phyloP scores from a whole-genome alignment of 2,113 vertebrate genomes.

The Anser cygnoides region DNA sequence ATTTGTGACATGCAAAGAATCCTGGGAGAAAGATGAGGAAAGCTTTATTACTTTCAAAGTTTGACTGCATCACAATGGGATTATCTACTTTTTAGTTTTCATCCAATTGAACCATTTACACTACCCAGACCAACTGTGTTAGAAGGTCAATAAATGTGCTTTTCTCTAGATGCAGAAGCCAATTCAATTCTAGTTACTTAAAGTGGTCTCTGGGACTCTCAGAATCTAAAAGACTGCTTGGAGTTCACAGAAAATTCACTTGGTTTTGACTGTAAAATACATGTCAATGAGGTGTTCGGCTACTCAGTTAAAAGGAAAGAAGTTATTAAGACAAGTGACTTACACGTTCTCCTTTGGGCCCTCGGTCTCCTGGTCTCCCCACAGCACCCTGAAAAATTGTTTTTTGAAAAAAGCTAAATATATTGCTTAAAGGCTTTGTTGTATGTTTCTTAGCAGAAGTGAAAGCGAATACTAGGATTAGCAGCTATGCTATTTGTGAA shows the following conservation, averaged over 20 bases:
- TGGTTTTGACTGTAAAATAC: neutral
- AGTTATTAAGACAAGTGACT: constrained; percentile 24
- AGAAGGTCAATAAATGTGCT: neutral
- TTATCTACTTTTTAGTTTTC: neutral
- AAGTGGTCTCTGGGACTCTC: neutral
- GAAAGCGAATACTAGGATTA: neutral
- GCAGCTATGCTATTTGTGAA: neutral
- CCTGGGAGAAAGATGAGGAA: neutral
- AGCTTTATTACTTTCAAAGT: neutral
- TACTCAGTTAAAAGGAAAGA: neutral
- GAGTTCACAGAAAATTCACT: neutral
- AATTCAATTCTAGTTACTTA: neutral
- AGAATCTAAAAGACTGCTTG: neutral
- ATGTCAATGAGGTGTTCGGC: neutral
- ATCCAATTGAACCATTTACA: neutral
- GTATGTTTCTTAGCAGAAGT: neutral
- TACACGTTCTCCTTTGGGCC: constrained; percentile 97
- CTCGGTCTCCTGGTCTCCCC: constrained; percentile 91
- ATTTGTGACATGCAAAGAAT: neutral
- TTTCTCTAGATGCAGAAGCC: neutral
- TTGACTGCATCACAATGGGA: neutral
- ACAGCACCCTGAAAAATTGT: constrained; percentile 81
- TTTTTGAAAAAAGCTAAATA: constrained; percentile 12
- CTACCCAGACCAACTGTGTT: neutral
- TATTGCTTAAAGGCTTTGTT: neutral